Evolutionary conservation across 2,113 vertebrate species (phyloP).

Genomic region (Cardinalis cardinalis): DNA sequence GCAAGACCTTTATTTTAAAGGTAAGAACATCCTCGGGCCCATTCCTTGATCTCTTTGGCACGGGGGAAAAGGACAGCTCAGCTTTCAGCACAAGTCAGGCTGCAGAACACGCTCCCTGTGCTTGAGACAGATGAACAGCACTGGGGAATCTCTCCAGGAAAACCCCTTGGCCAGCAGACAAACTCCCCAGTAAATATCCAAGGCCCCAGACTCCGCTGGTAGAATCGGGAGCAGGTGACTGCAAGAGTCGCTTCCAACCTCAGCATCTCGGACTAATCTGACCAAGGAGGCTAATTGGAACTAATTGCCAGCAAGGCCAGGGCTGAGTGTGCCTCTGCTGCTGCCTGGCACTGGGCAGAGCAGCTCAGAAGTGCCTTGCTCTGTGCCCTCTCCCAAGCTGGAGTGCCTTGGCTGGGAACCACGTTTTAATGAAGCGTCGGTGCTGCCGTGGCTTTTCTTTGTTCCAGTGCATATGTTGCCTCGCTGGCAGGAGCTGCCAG

Average conservation of each 20-base stretch:
- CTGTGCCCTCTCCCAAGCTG: constrained; percentile 26
- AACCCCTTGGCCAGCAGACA: constrained; percentile 39
- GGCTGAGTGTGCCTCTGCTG: constrained; percentile 50
- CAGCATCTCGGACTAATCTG: constrained; percentile 52
- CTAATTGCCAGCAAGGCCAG: constrained; percentile 62
- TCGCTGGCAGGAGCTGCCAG: constrained; percentile 44
- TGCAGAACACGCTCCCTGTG: not conserved
- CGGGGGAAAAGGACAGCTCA: fast-evolving
- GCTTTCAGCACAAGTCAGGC: not conserved
- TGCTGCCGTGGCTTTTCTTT: constrained; percentile 51
- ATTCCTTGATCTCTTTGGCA: not conserved
- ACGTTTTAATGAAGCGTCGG: constrained; percentile 45
- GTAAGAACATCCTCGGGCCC: constrained; percentile 51
- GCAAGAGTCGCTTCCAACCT: constrained; percentile 34
- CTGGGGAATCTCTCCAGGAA: constrained; percentile 52
- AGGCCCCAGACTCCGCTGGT: not conserved
- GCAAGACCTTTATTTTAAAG: constrained; percentile 97
- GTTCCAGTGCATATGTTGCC: constrained; percentile 63
- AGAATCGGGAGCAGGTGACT: constrained; percentile 42
- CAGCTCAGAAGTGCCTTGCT: constrained; percentile 10
- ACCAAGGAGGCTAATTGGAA: constrained; percentile 60
- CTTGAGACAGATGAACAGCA: not conserved
- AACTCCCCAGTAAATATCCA: not conserved
- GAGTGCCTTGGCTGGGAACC: constrained; percentile 47
- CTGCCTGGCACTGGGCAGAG: constrained; percentile 22